Percentiles rank a stretch among this genome's conserved stretches.
These are phyloP conservation scores for Anguilla obscura DNA, from an alignment of 2,797 vertebrate genomes.

Conservation along the genomic window DNA sequence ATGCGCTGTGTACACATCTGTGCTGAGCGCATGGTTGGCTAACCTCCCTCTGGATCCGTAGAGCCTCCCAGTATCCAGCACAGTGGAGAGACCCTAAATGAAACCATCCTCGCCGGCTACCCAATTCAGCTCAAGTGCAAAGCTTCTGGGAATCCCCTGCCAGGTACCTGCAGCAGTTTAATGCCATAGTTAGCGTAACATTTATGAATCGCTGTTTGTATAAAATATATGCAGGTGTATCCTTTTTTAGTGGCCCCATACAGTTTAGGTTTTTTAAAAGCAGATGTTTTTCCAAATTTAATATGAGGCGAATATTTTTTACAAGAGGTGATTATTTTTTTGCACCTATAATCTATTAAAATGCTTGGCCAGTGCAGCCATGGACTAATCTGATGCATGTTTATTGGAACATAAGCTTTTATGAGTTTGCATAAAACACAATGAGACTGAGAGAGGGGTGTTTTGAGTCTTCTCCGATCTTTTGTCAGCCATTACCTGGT, in stretches of 20 bases:
- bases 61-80: conserved; percentile 84
- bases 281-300: conserved; percentile 32
- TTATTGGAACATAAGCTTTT: background rate
- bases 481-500: conserved; percentile 84
- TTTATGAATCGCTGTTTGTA: background rate
- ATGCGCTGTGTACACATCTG: background rate
- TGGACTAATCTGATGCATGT: background rate
- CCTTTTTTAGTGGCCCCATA: background rate
- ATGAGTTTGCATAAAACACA: background rate
- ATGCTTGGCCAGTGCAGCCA: background rate
- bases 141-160: conserved; percentile 83
- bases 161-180: conserved; percentile 70
- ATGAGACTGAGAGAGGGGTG: background rate
- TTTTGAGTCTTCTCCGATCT: background rate
- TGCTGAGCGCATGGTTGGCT: background rate
- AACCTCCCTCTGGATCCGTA: conserved; percentile 55
- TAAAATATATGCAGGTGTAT: conserved; percentile 4
- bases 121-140: conserved; percentile 85
- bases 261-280: conserved; percentile 1
- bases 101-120: conserved; percentile 85
- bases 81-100: conserved; percentile 81
- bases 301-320: conserved; percentile 26
- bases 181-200: background rate
- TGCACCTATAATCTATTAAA: background rate
- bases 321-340: background rate